Percentiles rank a stretch among this genome's conserved stretches.
Conservation (phyloP, 2,797 vertebrate species). For the Syngnathus rostellatus region DNA sequence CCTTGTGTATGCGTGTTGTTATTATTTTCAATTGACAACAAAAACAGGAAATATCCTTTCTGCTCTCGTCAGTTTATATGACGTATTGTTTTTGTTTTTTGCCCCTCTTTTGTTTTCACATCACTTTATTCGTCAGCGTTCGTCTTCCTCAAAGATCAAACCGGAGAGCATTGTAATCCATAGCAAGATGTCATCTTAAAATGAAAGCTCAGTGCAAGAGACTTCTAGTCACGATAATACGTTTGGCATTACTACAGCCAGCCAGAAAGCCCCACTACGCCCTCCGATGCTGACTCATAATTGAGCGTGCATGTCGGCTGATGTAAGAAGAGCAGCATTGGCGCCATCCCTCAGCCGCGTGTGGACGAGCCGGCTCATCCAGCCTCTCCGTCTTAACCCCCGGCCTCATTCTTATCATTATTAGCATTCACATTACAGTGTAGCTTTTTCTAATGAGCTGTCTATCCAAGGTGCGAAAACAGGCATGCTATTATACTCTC, state of each 20-base stretch:
- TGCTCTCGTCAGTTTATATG: not conserved
- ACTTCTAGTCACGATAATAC: not conserved
- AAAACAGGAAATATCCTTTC: not conserved
- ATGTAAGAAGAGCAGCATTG: not conserved
- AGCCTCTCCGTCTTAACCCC: not conserved
- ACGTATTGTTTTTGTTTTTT: not conserved
- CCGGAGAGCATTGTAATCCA: conserved; percentile 20
- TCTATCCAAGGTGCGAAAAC: conserved; percentile 4
- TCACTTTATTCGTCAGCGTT: conserved; percentile 6
- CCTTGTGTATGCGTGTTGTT: not conserved
- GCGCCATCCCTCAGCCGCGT: not conserved
- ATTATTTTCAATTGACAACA: not conserved
- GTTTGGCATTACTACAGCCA: not conserved
- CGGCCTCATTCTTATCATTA: conserved; percentile 17
- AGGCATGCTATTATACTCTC: not conserved
- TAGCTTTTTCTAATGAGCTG: conserved; percentile 9
- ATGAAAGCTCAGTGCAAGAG: not conserved
- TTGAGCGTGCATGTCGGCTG: conserved; percentile 7
- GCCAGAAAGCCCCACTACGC: conserved; percentile 3
- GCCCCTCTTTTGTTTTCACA: not conserved
- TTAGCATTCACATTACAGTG: conserved; percentile 9
- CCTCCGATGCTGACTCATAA: conserved; percentile 30
- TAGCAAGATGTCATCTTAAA: conserved; percentile 1
- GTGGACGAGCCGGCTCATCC: not conserved
- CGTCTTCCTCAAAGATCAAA: not conserved